Evolutionary conservation across 2,888 invertebrate genomes (phyloP), one percentile per base, ranked within the genome.

Genomic region (Disparrhopalites patrizii): DNA sequence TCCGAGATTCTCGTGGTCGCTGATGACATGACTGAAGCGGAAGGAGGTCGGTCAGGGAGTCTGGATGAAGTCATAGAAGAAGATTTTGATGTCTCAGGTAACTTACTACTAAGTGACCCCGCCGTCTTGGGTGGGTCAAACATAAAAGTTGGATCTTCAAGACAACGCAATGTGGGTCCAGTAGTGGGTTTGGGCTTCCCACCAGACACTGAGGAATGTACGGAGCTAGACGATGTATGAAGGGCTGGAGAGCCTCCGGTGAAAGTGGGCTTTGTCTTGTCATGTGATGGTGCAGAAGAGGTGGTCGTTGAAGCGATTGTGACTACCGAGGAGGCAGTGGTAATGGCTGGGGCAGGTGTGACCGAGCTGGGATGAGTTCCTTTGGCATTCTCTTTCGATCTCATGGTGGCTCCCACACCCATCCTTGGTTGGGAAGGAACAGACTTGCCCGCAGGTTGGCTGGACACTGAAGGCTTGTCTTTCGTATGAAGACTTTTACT

Each of bases 71-170:
- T n/a, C n/a, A 47, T 47, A 23, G 20, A 15, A 28, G 43, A 25
- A 23, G 57, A 38, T 60, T 50, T 50, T 3, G 27, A 2, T 23
- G 43, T 30, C 2, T 60, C 60, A 20, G 47, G 30, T n/a, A 31
- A 8, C 23, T 47, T 50, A 47, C 20, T 30, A 15, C 7, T 15
- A 7, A 40, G 20, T 15, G 43, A 13, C 30, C 33, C 8, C 4
- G 50, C 38, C 28, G 43, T 3, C 28, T 60, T 79, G 47, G 79
- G 71, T 38, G 72, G 77, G 51, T 81, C 81, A 76, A 81, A 81
- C 73, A 82, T 82, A 76, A 82, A 83, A 20, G 80, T 79, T 62
- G 84, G 84, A 77, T 84, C 85, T 64, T 85, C 84, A 52, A 84
- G 77, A 75, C 83, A 82, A 71, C 81, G 80, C 20, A 83, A 77